Evolutionary conservation across 2,113 vertebrate genomes (phyloP), one percentile per base, ranked within the genome.

Genomic region (Hemiprocne comata): DNA sequence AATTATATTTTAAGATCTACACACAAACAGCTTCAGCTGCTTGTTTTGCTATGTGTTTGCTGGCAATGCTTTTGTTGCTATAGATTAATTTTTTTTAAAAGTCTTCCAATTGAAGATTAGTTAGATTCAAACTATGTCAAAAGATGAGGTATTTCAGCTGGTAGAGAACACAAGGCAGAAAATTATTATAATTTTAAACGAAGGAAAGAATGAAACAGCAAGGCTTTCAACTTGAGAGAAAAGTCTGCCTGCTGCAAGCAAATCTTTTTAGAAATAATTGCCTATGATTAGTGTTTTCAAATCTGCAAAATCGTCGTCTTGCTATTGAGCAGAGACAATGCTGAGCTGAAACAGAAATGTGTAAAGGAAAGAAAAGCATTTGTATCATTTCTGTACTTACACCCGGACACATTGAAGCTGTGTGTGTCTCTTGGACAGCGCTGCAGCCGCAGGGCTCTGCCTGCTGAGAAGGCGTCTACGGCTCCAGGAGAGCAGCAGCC

Each of bases 71-170:
- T 94, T 93, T 93, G 79, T 84, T 93, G 72, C 33, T 81, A 34
- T 10, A 86, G 60, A 88, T 90, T 69, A 40, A n/a, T 40, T 80
- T 94, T 65, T 54, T 5, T 7, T 23, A 36, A 71, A 54, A 46
- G 21, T 15, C 50, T 82, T 67, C 51, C 72, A 61, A 14, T 4
- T 77, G 72, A 89, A 89, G 74, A 92, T 89, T 83, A 91, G 48
- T 93, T 93, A 76, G 44, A 93, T 89, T 92, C 80, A 78, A 92
- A 92, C n/a, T 93, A 44, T 81, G 76, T 83, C 73, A 54, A 78
- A 94, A 85, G 85, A 93, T 73, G 62, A 93, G 66, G 89, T 89
- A 87, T 94, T 96, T 95, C 94, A 95, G 81, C 82, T 96, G 77
- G 64, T 70, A 75, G 34, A 84, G 91, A 92, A 89, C 31, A 76